Base-by-base conservation (phyloP, 2,888 invertebrate species). In the Nasonia oneida region DNA sequence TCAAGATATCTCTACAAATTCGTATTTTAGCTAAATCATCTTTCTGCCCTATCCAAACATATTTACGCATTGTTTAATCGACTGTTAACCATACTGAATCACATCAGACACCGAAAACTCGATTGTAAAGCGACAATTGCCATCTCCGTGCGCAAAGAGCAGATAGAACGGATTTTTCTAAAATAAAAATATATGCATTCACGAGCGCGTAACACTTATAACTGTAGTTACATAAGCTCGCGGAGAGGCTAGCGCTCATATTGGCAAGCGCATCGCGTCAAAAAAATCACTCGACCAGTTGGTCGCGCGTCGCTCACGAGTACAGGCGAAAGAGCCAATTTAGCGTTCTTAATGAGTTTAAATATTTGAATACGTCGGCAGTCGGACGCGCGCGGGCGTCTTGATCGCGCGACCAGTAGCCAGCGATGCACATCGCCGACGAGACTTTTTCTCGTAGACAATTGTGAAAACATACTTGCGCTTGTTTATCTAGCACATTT, bases 341-440 rank as follows among this genome's bases (percentile, higher is more conserved):
- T 77, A 77, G 74, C 29, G 74, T 50, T 50, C 50, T 75, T 75
- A 33, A 50, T 50, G 50, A 75, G 50, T 75, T 33, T 29, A 29
- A 75, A 50, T 33, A 50, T 50, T 29, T 75, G 53, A 47, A 47
- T 75, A 29, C 12, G 23, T 12, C 67, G 67, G 12, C 67, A 29
- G 67, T 64, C 64, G n/a, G 57, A 64, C 64, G 8, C 67, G 67
- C 67, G 67, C 33, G 67, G 3, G 29, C 5, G 33, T 12, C 14
- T 67, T 67, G 29, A 29, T 61, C 57, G 57, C n/a, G 57, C 57
- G n/a, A 61, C n/a, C 23, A n/a, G n/a, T 53, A 2, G n/a, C n/a
- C 57, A 61, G n/a, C 18, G 18, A n/a, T n/a, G n/a, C n/a, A n/a
- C n/a, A 61, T 61, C n/a, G 57, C 57, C n/a, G n/a, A 23, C 57